Conservation (phyloP, 2,797 vertebrate species). For the Microcaecilia unicolor region DNA sequence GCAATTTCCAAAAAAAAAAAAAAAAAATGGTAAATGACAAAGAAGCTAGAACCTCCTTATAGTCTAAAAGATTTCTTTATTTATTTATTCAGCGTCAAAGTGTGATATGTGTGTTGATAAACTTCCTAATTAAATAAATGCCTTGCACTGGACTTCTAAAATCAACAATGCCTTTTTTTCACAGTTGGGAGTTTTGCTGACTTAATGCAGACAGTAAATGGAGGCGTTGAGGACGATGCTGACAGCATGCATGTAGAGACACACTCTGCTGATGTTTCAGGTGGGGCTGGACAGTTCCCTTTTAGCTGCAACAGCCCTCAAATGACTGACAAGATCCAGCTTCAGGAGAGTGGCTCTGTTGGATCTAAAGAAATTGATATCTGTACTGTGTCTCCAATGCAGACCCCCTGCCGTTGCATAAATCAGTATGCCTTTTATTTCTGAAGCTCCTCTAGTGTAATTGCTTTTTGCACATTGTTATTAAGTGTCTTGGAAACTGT, state of each 20-base stretch:
- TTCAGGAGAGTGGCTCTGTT: constrained; percentile 57
- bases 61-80: no score
- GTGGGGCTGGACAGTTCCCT: constrained; percentile 84
- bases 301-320: constrained; percentile 73
- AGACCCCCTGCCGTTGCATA: constrained; percentile 92
- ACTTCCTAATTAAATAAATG: no score
- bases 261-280: constrained; percentile 66
- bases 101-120: no score
- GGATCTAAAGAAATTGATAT: constrained; percentile 85
- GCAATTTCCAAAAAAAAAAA: no score
- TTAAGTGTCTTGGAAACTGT: constrained; percentile 26
- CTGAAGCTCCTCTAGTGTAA: constrained; percentile 22
- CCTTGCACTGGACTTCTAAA: no score
- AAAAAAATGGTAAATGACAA: no score
- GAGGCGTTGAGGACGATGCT: constrained; percentile 52
- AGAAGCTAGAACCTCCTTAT: no score
- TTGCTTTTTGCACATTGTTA: constrained; percentile 32
- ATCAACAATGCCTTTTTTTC: neutral
- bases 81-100: no score
- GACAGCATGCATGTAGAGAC: constrained; percentile 76
- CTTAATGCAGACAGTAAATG: constrained; percentile 39
- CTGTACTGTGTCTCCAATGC: constrained; percentile 93
- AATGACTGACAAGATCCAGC: constrained; percentile 65
- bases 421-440: constrained; percentile 88
- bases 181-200: constrained; percentile 46